A percentile compares a stretch with the other conserved stretches of the same genome.
These are phyloP conservation scores for Aratinga solstitialis DNA, from an alignment of 2,797 vertebrate genomes.

Conservation along the genomic window DNA sequence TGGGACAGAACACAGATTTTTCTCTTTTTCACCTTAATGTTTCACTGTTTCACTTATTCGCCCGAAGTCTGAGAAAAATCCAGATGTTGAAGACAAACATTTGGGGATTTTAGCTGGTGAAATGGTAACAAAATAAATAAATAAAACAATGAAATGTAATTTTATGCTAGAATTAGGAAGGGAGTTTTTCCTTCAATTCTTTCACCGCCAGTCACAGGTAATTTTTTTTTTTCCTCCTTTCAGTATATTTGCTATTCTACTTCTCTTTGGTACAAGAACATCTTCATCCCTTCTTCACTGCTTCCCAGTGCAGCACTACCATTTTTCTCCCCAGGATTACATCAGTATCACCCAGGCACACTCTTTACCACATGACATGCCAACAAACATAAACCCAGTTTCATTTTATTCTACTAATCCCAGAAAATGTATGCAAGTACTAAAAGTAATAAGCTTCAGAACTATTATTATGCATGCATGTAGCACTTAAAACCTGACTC, in stretches of 20 bases:
- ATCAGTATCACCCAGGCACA: not conserved
- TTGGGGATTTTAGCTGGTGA: not conserved
- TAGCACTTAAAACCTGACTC: not conserved
- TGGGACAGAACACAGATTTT: not conserved
- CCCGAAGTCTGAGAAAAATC: not conserved
- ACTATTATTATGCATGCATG: not conserved
- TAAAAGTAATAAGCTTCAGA: conserved; percentile 14
- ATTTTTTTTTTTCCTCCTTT: not conserved
- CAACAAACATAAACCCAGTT: not conserved
- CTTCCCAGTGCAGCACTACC: not conserved
- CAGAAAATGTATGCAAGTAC: conserved; percentile 1
- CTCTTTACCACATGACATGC: not conserved
- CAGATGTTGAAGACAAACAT: not conserved
- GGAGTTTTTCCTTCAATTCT: not conserved
- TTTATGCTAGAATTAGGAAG: not conserved
- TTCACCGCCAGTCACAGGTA: not conserved
- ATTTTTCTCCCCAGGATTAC: not conserved
- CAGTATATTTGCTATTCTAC: not conserved
- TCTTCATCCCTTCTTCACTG: not conserved
- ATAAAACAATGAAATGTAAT: not conserved
- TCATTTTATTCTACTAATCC: conserved; percentile 17
- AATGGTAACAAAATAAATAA: not conserved
- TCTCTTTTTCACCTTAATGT: not conserved
- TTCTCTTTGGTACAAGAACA: not conserved
- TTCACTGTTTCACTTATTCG: not conserved